A percentile compares a stretch with the other conserved stretches of the same genome.
phyloP scores from a whole-genome alignment of 2,797 vertebrate genomes.

The Sebastes wilsoni region DNA sequence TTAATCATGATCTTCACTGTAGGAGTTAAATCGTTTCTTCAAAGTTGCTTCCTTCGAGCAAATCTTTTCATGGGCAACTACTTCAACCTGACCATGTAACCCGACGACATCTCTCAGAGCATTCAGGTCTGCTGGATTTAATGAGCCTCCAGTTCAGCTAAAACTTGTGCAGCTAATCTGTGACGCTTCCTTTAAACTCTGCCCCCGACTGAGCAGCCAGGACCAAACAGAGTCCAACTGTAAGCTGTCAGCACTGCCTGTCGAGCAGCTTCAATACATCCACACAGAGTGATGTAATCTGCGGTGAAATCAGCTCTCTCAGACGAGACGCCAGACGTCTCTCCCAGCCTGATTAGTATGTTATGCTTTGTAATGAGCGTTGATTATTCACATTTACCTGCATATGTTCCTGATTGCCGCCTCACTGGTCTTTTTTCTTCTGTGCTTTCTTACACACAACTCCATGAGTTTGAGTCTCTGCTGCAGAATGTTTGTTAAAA shows the following conservation, averaged over 20 bases:
- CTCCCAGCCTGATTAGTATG: conserved; percentile 32
- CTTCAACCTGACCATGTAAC: conserved; percentile 1
- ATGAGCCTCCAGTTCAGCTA: background rate
- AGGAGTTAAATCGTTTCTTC: background rate
- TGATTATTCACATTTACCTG: conserved; percentile 56
- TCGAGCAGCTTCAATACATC: background rate
- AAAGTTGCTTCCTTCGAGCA: background rate
- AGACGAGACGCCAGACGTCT: conserved; percentile 12
- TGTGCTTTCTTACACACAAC: background rate
- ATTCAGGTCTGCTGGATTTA: conserved; percentile 14
- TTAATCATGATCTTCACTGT: background rate
- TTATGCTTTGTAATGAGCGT: conserved; percentile 29
- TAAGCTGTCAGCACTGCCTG: background rate
- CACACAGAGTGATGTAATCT: conserved; percentile 8
- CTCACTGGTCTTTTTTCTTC: background rate
- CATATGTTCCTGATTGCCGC: conserved; percentile 52
- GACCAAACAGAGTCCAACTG: conserved; percentile 18
- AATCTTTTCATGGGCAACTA: conserved; percentile 1
- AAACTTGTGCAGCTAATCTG: conserved; percentile 9
- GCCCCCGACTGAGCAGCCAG: background rate
- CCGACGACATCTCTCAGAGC: background rate
- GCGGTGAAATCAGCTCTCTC: conserved; percentile 11
- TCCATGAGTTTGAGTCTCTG: background rate
- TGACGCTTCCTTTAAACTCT: background rate
- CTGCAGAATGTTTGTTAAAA: background rate